Evolutionary conservation across 2,888 invertebrate species (phyloP), one percentile per base, ranked within the genome.

Genomic region (Chaetogeoica ovagalla): DNA sequence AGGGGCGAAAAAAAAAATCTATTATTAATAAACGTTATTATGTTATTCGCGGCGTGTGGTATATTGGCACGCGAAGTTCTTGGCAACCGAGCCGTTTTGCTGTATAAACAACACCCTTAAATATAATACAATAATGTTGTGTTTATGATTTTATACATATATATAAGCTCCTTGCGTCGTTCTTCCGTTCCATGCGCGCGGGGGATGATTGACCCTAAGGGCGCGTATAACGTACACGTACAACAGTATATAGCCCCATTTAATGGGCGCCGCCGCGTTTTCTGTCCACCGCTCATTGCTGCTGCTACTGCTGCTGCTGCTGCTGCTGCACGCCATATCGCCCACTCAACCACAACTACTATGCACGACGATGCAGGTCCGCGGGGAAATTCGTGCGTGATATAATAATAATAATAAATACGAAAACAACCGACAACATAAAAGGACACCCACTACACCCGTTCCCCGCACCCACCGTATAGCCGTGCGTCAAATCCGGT

Each of bases 51-150:
- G 23, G 59, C 43, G 66, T 48, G 21, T 60, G 4, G 11, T 65
- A 74, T 21, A 65, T 21, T 9, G 23, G 55, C 79, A 79, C 79
- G 79, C 79, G 21, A 79, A 79, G 70, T 79, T 79, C 79, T 79
- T 79, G 79, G 79, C 79, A 79, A 79, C 79, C 79, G 71, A 57
- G 63, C 70, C 79, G 63, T 79, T 79, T 79, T 79, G 30, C 79
- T 79, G 79, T 79, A 79, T 71, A 79, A 79, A 79, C 79, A 79
- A 79, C 79, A 71, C 79, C 79, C 79, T 79, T 79, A 79, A 68
- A 79, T 71, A 79, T 71, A 79, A 71, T 71, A 71, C 65, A 63
- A 71, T 65, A 63, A 71, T 65, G 55, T 71, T 71, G 79, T 63
- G 79, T 79, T 79, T 79, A 79, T 79, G 70, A 79, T 77, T 77